Base-by-base conservation (phyloP, 2,888 invertebrate species). In the Epistrophe grossulariae region DNA sequence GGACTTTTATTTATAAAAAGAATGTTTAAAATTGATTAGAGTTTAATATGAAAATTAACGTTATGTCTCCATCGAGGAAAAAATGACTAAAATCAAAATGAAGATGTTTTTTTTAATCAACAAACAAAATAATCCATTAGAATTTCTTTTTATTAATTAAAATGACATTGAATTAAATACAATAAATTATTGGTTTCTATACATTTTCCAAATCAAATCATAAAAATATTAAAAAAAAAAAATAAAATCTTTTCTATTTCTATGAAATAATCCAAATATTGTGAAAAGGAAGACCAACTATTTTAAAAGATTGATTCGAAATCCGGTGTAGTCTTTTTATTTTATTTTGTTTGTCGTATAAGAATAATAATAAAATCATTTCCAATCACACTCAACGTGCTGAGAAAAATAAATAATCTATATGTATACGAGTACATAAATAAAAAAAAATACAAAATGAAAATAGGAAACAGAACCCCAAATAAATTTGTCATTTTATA, bases 401-500 rank as follows among this genome's bases (percentile, higher is more conserved):
- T 19, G 59, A 38, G 17, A 48, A 17, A 48, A 13, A 48, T 17
- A 17, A 48, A 50, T 10, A 19, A 10, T 7, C 1, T 3, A 48
- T n/a, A 1, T 1, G n/a, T 50, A n/a, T 45, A 8, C 17, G 9
- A 2, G 1, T 10, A 50, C 2, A 1, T 13, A 10, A 0, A 19
- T 17, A 24, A 15, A 24, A 4, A 50, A 40, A 17, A 19, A n/a
- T n/a, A n/a, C n/a, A n/a, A n/a, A n/a, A n/a, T n/a, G n/a, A 11
- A 9, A 10, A 3, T 40, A 59, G 35, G n/a, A 31, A 48, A 10
- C 35, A 59, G 38, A 24, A 43, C 17, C 35, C 9, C 52, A 74
- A 43, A 59, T 28, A 64, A 78, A 68, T 78, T 73, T 78, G 43
- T 59, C 59, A 72, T 73, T 76, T 78, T 38, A 59, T 59, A 82